A percentile compares a stretch with the other conserved stretches of the same genome.
phyloP scores from a whole-genome alignment of 2,888 invertebrate species.

The Danaus chrysippus region DNA sequence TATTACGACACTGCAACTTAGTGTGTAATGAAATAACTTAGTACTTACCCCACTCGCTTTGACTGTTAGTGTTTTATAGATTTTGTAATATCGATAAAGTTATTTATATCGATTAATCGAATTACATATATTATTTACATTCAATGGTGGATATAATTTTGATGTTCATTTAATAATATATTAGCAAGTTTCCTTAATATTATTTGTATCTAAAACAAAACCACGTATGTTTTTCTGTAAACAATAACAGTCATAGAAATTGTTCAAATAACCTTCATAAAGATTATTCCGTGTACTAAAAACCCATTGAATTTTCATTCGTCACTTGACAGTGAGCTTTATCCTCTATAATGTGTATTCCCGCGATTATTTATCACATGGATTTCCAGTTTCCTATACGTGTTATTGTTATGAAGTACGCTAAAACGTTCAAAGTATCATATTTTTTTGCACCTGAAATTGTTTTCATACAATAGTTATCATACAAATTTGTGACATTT shows the following conservation, averaged over 20 bases:
- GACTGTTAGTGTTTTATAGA: slow-evolving; percentile 47
- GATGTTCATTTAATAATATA: too few species aligned
- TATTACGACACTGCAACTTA: slow-evolving; percentile 58
- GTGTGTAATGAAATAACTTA: slow-evolving; percentile 49
- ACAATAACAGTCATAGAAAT: neutral
- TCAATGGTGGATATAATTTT: too few species aligned
- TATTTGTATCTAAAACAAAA: neutral
- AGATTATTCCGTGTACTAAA: slow-evolving; percentile 16
- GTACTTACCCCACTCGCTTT: slow-evolving; percentile 42
- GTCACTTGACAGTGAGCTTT: slow-evolving; percentile 8
- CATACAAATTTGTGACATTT: too few species aligned
- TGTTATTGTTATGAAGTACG: neutral
- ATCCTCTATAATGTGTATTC: slow-evolving; percentile 2
- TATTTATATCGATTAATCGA: too few species aligned
- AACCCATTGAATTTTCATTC: slow-evolving; percentile 21
- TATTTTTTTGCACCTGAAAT: too few species aligned
- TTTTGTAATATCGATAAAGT: neutral
- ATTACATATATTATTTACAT: too few species aligned
- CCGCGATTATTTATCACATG: neutral
- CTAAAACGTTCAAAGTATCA: too few species aligned
- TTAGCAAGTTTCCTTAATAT: too few species aligned
- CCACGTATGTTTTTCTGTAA: neutral
- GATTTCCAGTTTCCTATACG: neutral
- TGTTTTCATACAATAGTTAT: too few species aligned
- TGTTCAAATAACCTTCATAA: slow-evolving; percentile 2